A percentile compares a stretch with the other conserved stretches of the same genome.
Evolutionary conservation across 1,140 invertebrate species (phyloP).

Genomic region (Calephelis nemesis): DNA sequence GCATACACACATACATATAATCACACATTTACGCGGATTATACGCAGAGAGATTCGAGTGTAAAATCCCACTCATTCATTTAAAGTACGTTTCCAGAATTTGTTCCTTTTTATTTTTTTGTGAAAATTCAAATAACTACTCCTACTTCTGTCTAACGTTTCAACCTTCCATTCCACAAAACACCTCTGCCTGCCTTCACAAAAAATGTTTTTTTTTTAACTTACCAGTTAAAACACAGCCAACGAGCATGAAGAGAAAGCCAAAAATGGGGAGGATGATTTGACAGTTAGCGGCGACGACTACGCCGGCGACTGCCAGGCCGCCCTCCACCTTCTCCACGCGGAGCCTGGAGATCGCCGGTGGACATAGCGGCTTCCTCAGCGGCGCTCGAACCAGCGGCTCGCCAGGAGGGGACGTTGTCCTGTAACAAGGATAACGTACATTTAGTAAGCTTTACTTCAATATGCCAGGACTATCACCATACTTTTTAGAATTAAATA

Average conservation of each 20-base stretch:
- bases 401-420: constrained; percentile 68
- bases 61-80: too few relatives aligned
- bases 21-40: too few relatives aligned
- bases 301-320: constrained; percentile 86
- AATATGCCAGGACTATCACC: too few relatives aligned
- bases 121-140: too few relatives aligned
- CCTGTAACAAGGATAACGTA: constrained; percentile 42
- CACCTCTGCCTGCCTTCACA: too few relatives aligned
- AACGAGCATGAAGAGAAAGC: constrained; percentile 85
- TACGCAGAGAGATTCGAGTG: too few relatives aligned
- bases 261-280: constrained; percentile 86
- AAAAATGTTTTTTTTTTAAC: constrained; percentile 36
- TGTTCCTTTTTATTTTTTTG: too few relatives aligned
- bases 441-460: neutral
- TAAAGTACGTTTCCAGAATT: too few relatives aligned
- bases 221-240: constrained; percentile 86
- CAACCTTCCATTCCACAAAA: too few relatives aligned
- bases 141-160: too few relatives aligned
- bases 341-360: constrained; percentile 80
- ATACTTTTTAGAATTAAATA: too few relatives aligned
- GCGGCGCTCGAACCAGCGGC: constrained; percentile 65
- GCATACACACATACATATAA: too few relatives aligned
- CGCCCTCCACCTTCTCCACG: constrained; percentile 87
- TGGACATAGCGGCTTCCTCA: constrained; percentile 81
- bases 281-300: constrained; percentile 88